These are phyloP conservation scores for Opisthocomus hoazin DNA, from an alignment of 2,113 vertebrate species.

Conservation along the genomic window DNA sequence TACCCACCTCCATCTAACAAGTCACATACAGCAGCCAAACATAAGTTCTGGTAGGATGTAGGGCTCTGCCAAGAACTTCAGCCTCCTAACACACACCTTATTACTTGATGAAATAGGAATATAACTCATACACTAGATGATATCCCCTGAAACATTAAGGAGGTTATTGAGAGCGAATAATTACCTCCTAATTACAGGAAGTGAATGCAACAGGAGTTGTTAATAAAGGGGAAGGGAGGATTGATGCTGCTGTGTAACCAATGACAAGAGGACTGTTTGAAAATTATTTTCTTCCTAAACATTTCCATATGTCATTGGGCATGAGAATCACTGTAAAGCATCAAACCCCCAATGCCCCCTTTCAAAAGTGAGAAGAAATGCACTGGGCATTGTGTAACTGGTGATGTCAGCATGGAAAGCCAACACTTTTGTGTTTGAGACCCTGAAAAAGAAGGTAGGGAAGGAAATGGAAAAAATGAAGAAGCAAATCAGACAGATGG, in stretches of 20 bases:
- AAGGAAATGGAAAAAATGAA: conserved; percentile 34
- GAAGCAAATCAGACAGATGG: conserved; percentile 10
- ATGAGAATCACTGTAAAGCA: neutral
- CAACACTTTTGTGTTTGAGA: neutral
- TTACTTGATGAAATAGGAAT: conserved; percentile 5
- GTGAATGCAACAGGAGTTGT: neutral
- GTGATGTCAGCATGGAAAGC: neutral
- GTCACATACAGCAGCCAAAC: neutral
- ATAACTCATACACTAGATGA: neutral
- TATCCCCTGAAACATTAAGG: neutral
- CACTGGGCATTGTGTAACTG: neutral
- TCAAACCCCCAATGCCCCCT: accelerated
- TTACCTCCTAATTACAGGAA: neutral
- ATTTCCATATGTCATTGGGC: neutral
- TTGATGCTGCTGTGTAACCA: neutral
- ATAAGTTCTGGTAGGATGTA: neutral
- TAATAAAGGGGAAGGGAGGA: neutral
- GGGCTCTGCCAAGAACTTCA: neutral
- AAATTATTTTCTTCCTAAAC: neutral
- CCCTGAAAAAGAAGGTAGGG: neutral
- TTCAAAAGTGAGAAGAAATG: neutral
- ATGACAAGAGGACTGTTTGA: neutral
- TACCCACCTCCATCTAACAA: conserved; percentile 16
- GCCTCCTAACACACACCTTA: conserved; percentile 1
- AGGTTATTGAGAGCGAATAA: neutral